These are phyloP conservation scores for Aleiodes testaceus DNA, from an alignment of 2,888 invertebrate genomes.

Conservation along the genomic window DNA sequence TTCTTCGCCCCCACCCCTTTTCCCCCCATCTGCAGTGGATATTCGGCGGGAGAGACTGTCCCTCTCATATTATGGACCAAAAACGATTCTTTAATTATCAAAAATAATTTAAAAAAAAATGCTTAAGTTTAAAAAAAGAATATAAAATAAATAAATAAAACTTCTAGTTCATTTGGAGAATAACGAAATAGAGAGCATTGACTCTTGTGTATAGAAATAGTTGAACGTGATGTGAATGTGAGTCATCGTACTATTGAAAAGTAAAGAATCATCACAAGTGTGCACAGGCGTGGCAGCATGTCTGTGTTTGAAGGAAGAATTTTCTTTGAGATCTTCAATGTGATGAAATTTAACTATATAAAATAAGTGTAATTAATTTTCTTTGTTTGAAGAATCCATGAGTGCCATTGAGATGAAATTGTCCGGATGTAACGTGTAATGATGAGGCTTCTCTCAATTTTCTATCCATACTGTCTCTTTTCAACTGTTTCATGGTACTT, in stretches of 20 bases:
- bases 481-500: conserved; percentile 37
- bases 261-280: conserved; percentile 45
- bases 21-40: conserved; percentile 15
- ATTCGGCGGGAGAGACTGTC: conserved; percentile 17
- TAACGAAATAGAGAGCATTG: conserved; percentile 24
- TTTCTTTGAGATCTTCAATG: conserved; percentile 7
- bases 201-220: conserved; percentile 15
- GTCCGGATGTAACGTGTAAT: conserved; percentile 9
- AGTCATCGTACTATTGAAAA: conserved; percentile 34
- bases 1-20: conserved; percentile 41
- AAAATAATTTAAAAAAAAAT: background rate
- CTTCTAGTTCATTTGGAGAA: conserved; percentile 13
- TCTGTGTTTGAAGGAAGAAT: conserved; percentile 9
- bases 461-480: conserved; percentile 31
- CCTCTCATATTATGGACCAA: conserved; percentile 10
- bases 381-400: background rate
- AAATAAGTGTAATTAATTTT: background rate
- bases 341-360: background rate
- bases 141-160: conserved; percentile 19
- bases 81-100: no score
- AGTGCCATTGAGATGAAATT: conserved; percentile 21
- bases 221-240: conserved; percentile 32
- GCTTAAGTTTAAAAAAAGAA: background rate
- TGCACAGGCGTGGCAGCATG: conserved; percentile 49
- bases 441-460: conserved; percentile 32